A percentile compares a stretch with the other conserved stretches of the same genome.
phyloP scores from a whole-genome alignment of 2,888 invertebrate genomes.

The Pristionchus entomophagus region DNA sequence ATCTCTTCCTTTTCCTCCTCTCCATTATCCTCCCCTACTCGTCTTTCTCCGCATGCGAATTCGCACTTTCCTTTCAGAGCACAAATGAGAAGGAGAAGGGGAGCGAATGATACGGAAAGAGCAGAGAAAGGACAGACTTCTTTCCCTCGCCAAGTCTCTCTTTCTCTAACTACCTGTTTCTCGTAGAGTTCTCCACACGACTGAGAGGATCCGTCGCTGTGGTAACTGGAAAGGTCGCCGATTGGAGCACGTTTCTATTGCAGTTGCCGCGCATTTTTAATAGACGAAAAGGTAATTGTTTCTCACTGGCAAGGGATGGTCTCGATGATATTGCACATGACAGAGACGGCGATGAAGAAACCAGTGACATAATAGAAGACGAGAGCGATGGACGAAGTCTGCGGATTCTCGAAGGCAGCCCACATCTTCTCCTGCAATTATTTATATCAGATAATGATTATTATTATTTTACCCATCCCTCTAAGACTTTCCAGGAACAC shows the following conservation, averaged over 20 bases:
- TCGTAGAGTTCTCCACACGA: conserved; percentile 98
- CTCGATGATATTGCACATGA: conserved; percentile 98
- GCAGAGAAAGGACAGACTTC: too few relatives aligned
- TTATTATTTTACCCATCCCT: too few relatives aligned
- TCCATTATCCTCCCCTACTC: background rate
- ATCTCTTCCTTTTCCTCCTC: background rate
- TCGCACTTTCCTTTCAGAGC: too few relatives aligned
- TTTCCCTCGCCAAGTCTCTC: too few relatives aligned
- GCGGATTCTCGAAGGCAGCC: conserved; percentile 99
- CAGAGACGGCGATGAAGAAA: conserved; percentile 95
- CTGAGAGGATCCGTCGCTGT: conserved; percentile 58
- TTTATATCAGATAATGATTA: background rate
- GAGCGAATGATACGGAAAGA: too few relatives aligned
- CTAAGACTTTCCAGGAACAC: too few relatives aligned
- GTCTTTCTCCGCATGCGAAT: too few relatives aligned
- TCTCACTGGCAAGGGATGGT: conserved; percentile 77
- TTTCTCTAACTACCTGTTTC: conserved; percentile 72
- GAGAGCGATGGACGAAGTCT: conserved; percentile 97
- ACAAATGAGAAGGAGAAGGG: too few relatives aligned
- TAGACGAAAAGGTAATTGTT: background rate
- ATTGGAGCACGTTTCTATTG: background rate
- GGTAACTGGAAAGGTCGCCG: conserved; percentile 50
- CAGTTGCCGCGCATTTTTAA: background rate
- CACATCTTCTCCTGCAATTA: conserved; percentile 84
- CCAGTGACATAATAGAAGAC: conserved; percentile 99